Base-by-base conservation (phyloP, 1,140 invertebrate species). In the Drosophila leontia region DNA sequence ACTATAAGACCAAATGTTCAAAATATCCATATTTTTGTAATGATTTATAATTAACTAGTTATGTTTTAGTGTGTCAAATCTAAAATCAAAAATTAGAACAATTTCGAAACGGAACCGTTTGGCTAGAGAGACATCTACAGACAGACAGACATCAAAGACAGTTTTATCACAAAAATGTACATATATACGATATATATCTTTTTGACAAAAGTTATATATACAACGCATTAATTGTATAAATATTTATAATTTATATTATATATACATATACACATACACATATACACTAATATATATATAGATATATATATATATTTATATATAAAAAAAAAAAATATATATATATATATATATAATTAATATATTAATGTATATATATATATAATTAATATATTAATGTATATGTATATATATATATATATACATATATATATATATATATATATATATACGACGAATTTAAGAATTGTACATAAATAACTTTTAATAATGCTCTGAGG, bases 121-220 rank as follows among this genome's bases (percentile, higher is more conserved):
- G 56, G 50, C 47, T 59, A 58, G 77, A 78, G 62, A 78, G 68
- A 75, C 84, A 80, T 57, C 50, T 60, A 53, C 23, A 80, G 53
- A 87, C 69, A 86, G 53, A 75, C 72, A 86, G 67, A 72, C 53
- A 72, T 69, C 51, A 61, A 75, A 75, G 34, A 71, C 47, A 55
- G 34, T 37, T 47, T 75, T 58, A 34, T 72, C 44, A 37, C 32
- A 29, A 61, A 61, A 45, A 32, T 42, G 35, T 55, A 12, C 5
- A 19, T 34, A 53, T 13, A 19, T 55, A 58, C 26, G 26, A 29
- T 29, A 29, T 29, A 29, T 6, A 6, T 29, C 26, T 59, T 69
- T 82, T 58, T 76, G 63, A 74, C 78, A 69, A 61, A 74, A 74
- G 44, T 75, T 63, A 17, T 71, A 60, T 53, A 53, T 53, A 61